Evolutionary conservation across 2,888 invertebrate genomes (phyloP), one percentile per base, ranked within the genome.

Genomic region (Ochropacha duplaris): DNA sequence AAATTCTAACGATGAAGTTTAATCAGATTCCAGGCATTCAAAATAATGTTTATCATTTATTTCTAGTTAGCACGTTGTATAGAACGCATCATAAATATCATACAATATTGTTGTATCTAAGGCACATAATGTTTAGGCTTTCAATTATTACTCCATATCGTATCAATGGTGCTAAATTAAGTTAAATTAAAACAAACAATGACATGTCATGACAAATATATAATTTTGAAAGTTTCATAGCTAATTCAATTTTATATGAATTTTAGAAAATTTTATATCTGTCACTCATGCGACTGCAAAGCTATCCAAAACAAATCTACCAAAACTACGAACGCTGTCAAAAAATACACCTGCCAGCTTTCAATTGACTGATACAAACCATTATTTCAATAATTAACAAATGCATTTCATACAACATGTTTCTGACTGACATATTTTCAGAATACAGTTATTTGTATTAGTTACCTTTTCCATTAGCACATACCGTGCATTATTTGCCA

Each of bases 61-160:
- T 86, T 90, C 92, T 92, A 92, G 85, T 92, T 90, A 89, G 92
- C 90, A 92, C 91, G 92, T 92, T 92, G 91, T 92, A 92, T 91
- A 92, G 90, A 92, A 92, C 91, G 92, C 90, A 90, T 92, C 90
- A 86, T 92, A 90, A 90, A 92, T 93, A 93, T 87, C 83, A 86
- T 93, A 93, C 92, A 92, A 93, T 93, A 93, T 93, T 93, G 93
- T 93, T 93, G 92, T 91, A 92, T 93, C 93, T 93, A 93, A 93
- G 93, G 93, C 93, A 93, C 93, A 92, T 93, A 93, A 93, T 92
- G 88, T 93, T 91, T 93, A 93, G 93, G 93, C 93, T 93, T 91
- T 87, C 87, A 87, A 89, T 91, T 83, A 86, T 88, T 91, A 90
- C 87, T 91, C 85, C 90, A 90, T 88, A 90, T 89, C 82, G 84